Base-by-base conservation (phyloP, 2,888 invertebrate species). In the Agrotis exclamationis region DNA sequence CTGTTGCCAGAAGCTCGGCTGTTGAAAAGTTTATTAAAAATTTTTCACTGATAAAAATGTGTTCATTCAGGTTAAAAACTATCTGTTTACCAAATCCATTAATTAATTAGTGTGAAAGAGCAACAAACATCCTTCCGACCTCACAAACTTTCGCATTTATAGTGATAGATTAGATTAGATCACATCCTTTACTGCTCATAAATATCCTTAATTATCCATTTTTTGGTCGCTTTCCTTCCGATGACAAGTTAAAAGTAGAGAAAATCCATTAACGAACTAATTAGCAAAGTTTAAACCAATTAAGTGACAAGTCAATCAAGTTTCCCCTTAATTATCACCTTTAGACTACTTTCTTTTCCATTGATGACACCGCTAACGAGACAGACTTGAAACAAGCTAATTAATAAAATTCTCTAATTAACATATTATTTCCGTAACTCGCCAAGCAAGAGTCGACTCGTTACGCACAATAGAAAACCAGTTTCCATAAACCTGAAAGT, bases 341-440 rank as follows among this genome's bases (percentile, higher is more conserved):
- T 14, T 39, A 24, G 51, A 65, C 39, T 20, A 72, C 66, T 72
- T 72, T 72, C 71, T 65, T 47, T 45, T 73, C n/a, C 20, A 20
- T 33, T 56, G 64, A 72, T 50, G 48, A 50, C 44, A 63, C 54
- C 22, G 3, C n/a, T n/a, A 57, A 48, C 24, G n/a, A 20, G 45
- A 63, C 24, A 44, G 14, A n/a, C 65, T 16, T 0, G 9, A 22
- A 58, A 50, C 50, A 45, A n/a, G 16, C 20, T n/a, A 58, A 74
- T 66, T 39, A 28, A 58, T 3, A 39, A 74, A 58, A n/a, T 5
- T 47, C 45, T 51, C 5, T 51, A 18, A 58, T 44, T 74, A n/a
- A 11, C 74, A 73, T 74, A 65, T 20, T 39, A 63, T 64, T 50
- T 24, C 13, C 47, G 65, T 58, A 47, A 39, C 57, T 28, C 6